Percentiles rank a stretch among this genome's conserved stretches.
Conservation (phyloP, 2,113 vertebrate species). For the Myrmecophaga tridactyla region DNA sequence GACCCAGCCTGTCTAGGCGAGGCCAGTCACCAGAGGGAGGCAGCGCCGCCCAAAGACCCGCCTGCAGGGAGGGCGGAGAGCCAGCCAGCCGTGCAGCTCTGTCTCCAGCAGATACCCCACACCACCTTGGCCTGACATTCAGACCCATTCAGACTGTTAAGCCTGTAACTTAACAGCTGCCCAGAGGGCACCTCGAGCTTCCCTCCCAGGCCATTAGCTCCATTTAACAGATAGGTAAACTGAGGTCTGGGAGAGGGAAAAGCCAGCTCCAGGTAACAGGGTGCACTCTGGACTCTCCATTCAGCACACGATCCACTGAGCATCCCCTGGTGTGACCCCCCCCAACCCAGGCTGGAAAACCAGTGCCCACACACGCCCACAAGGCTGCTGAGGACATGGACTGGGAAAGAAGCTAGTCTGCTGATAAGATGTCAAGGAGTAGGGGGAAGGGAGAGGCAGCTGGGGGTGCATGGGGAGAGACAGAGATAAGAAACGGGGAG, state of each 20-base stretch:
- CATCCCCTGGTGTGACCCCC: not conserved
- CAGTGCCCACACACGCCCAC: not conserved
- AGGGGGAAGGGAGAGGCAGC: not conserved
- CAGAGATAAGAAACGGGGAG: not conserved
- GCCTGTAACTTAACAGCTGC: not conserved
- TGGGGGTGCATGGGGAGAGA: not conserved
- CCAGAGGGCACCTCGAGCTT: not conserved
- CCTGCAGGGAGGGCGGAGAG: not conserved
- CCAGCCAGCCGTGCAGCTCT: rapidly evolving
- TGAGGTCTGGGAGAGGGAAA: not conserved
- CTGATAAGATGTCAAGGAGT: not conserved
- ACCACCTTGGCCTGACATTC: not conserved
- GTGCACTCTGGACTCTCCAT: not conserved
- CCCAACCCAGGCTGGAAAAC: not conserved
- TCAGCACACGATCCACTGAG: not conserved
- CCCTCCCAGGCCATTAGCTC: not conserved
- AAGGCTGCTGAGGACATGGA: not conserved
- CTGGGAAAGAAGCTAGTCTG: not conserved
- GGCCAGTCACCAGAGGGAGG: not conserved
- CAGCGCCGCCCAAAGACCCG: not conserved
- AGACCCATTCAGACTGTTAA: not conserved
- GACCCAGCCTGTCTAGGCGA: not conserved
- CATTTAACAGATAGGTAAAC: not conserved
- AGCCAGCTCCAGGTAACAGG: not conserved
- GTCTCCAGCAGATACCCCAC: not conserved